Evolutionary conservation across 2,888 invertebrate species (phyloP).

Genomic region (Sisyra nigra): DNA sequence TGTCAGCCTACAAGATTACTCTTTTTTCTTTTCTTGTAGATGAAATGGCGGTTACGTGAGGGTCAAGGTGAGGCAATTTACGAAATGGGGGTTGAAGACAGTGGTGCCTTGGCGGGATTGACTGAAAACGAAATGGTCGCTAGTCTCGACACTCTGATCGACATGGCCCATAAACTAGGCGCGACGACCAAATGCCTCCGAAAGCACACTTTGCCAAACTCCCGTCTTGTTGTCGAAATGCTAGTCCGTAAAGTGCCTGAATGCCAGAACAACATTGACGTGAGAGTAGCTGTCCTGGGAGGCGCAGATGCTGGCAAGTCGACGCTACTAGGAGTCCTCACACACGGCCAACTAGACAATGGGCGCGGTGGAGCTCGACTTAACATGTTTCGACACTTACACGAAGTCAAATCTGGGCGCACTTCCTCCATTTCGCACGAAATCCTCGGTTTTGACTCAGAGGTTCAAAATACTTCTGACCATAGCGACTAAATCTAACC

Average conservation of each 20-base stretch:
- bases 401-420: slow-evolving; percentile 86
- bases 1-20: no score
- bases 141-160: slow-evolving; percentile 66
- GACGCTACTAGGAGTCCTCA: slow-evolving; percentile 86
- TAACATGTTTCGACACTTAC: slow-evolving; percentile 88
- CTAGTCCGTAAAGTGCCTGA: slow-evolving; percentile 61
- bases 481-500: background rate
- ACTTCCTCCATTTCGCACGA: slow-evolving; percentile 94
- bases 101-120: slow-evolving; percentile 74
- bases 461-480: slow-evolving; percentile 25
- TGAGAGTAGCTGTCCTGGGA: slow-evolving; percentile 85
- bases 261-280: slow-evolving; percentile 74
- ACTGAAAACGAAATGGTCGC: slow-evolving; percentile 69
- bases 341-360: slow-evolving; percentile 91
- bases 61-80: slow-evolving; percentile 96
- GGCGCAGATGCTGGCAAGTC: slow-evolving; percentile 96
- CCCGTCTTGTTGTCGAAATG: slow-evolving; percentile 69
- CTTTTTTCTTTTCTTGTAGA: slow-evolving; percentile 32
- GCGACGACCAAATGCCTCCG: slow-evolving; percentile 66
- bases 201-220: slow-evolving; percentile 37
- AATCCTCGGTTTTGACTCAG: slow-evolving; percentile 85
- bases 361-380: slow-evolving; percentile 86
- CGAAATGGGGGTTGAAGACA: slow-evolving; percentile 89
- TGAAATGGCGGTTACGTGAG: slow-evolving; percentile 95
- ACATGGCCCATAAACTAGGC: slow-evolving; percentile 78